These are phyloP conservation scores for Drepana arcuata DNA, from an alignment of 1,140 invertebrate genomes.

Conservation along the genomic window DNA sequence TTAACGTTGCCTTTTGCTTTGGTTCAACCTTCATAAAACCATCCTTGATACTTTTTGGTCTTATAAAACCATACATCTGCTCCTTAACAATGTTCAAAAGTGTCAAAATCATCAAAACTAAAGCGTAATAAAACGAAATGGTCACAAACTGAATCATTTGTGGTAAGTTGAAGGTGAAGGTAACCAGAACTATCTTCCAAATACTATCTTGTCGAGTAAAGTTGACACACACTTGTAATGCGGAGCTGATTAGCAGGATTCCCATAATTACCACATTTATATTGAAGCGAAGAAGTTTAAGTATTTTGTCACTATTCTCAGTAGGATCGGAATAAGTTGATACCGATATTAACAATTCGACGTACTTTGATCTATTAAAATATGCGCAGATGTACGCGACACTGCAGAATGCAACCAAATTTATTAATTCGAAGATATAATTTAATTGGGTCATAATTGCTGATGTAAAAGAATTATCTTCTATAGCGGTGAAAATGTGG, in stretches of 20 bases:
- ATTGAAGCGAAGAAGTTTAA: conserved; percentile 19
- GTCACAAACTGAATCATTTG: conserved; percentile 38
- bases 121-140: conserved; percentile 29
- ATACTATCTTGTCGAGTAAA: conserved; percentile 22
- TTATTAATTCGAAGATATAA: conserved; percentile 35
- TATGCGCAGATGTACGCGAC: conserved; percentile 29
- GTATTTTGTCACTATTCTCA: conserved; percentile 15
- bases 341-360: conserved; percentile 27
- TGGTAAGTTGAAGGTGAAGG: conserved; percentile 32
- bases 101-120: conserved; percentile 28
- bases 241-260: conserved; percentile 11
- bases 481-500: conserved; percentile 21
- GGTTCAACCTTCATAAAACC: conserved; percentile 17
- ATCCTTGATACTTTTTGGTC: conserved; percentile 9
- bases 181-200: conserved; percentile 39
- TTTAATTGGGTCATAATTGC: conserved; percentile 37
- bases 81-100: conserved; percentile 29
- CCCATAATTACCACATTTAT: conserved; percentile 15
- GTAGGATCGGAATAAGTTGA: conserved; percentile 19
- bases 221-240: conserved; percentile 28
- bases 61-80: conserved; percentile 16
- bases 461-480: conserved; percentile 24
- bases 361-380: conserved; percentile 27
- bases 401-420: conserved; percentile 20
- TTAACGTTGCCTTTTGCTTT: conserved; percentile 20